These are phyloP conservation scores for Metaphire vulgaris DNA, from an alignment of 1,140 invertebrate genomes.

Conservation along the genomic window DNA sequence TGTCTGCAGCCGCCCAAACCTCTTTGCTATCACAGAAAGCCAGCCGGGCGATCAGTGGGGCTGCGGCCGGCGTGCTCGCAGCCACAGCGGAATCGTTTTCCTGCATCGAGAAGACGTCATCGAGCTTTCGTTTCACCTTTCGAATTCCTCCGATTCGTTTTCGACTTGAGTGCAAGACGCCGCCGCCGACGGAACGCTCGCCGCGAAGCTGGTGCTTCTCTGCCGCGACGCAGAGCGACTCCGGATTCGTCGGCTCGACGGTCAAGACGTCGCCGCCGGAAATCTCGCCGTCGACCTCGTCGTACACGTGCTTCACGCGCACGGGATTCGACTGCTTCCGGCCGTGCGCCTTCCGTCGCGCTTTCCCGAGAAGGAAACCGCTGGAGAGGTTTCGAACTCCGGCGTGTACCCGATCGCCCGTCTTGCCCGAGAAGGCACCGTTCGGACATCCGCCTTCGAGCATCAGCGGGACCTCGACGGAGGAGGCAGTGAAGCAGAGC, in stretches of 20 bases:
- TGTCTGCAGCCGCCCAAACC: background rate
- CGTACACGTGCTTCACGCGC: constrained; percentile 25
- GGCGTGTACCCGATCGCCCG: background rate
- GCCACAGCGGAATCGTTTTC: background rate
- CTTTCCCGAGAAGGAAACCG: background rate
- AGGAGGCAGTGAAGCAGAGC: background rate
- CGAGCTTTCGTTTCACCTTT: constrained; percentile 1
- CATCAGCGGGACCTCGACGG: background rate
- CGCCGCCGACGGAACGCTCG: background rate
- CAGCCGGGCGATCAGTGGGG: background rate
- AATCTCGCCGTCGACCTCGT: constrained; percentile 17
- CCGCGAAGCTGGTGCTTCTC: background rate
- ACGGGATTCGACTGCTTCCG: constrained; percentile 25
- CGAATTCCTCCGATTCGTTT: background rate
- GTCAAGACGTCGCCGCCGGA: constrained; percentile 20
- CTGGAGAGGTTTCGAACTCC: too few relatives aligned
- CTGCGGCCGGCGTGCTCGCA: background rate
- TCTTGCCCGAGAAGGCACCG: background rate
- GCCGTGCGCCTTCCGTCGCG: constrained; percentile 14
- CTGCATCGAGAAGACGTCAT: background rate
- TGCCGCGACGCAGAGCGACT: background rate
- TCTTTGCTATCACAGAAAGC: background rate
- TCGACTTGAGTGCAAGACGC: background rate
- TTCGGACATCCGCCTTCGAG: background rate
- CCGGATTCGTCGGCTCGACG: constrained; percentile 18